phyloP scores from a whole-genome alignment of 2,888 invertebrate genomes.

The Catocala nupta region DNA sequence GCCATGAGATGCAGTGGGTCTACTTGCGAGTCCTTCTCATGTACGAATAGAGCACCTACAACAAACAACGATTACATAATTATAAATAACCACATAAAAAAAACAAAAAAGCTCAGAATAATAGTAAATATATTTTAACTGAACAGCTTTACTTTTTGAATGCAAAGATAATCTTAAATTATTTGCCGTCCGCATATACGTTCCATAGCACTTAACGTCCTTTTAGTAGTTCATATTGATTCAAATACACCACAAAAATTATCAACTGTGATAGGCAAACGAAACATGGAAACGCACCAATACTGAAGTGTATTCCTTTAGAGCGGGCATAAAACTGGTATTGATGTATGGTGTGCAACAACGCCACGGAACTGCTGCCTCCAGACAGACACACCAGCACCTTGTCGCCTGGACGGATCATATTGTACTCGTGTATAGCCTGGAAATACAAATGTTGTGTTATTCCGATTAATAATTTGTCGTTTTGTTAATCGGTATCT shows the following conservation, averaged over 20 bases:
- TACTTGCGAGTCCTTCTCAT: constrained; percentile 91
- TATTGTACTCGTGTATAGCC: constrained; percentile 94
- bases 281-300: constrained; percentile 70
- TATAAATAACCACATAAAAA: too few species aligned
- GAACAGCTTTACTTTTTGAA: too few species aligned
- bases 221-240: too few species aligned
- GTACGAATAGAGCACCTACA: constrained; percentile 84
- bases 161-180: too few species aligned
- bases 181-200: too few species aligned
- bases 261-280: too few species aligned
- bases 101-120: too few species aligned
- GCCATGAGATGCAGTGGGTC: constrained; percentile 91
- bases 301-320: constrained; percentile 92
- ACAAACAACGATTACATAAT: constrained; percentile 16
- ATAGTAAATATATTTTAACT: too few species aligned
- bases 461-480: neutral
- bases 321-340: constrained; percentile 92
- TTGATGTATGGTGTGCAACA: constrained; percentile 94
- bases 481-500: too few species aligned
- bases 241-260: too few species aligned
- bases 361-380: constrained; percentile 93
- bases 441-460: constrained; percentile 55
- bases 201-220: too few species aligned
- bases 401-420: constrained; percentile 94
- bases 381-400: constrained; percentile 95